Evolutionary conservation across 2,113 vertebrate species (phyloP), one percentile per base, ranked within the genome.

Genomic region (Castor canadensis): DNA sequence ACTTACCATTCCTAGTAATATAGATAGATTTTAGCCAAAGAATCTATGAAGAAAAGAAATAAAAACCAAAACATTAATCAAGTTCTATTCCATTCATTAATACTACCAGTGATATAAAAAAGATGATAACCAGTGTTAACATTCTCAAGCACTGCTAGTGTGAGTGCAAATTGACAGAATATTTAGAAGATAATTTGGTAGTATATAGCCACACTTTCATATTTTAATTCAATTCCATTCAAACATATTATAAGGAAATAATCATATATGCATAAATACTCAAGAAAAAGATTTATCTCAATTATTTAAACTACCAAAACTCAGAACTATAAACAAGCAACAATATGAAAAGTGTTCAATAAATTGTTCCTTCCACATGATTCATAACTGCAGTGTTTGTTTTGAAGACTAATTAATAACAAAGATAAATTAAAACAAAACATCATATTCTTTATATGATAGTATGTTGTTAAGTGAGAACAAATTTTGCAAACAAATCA

Each of bases 161-260:
- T 87, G 95, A 93, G 22, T 76, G 9, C 66, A 88, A 58, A 75
- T 80, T 91, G 92, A 43, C 56, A 94, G 94, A 97, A 91, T 91
- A 95, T 60, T 92, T 87, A 69, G 93, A 91, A 93, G 10, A 49
- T 10, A 90, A 72, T 95, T 95, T 94, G 62, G 47, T 81, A 92
- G 6, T 6, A n/a, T 64, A 47, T 28, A 93, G 28, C 26, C 47
- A 95, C 19, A 45, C 47, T 47, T 38, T 79, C 20, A 77, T 89
- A 89, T 95, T 88, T 88, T 95, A 22, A 90, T 81, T 89, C 40
- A 72, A 83, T 67, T 93, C 17, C 60, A 76, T 87, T 84, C 60
- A 84, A 84, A 92, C 69, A 13, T 56, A 54, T 79, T 75, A 69
- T 47, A 67, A 89, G 56, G 35, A 73, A 69, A 79, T 77, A 93